Conservation (phyloP, 92 coral and sea anemone species). For the Montipora capitata region DNA sequence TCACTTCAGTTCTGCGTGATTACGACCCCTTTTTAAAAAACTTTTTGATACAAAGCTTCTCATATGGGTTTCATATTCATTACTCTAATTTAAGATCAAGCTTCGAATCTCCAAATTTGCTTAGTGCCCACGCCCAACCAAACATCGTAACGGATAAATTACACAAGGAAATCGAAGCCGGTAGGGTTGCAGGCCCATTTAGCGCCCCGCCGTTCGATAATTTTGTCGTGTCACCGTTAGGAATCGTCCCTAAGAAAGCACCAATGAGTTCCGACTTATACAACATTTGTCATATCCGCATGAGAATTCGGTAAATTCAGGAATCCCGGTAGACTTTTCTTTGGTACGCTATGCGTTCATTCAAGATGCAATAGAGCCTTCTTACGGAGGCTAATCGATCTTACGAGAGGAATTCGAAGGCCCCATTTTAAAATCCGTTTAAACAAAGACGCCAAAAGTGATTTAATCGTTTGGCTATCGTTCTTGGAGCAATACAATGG, state of each 20-base stretch:
- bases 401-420: conserved; percentile 36
- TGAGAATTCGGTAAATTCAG: conserved; percentile 61
- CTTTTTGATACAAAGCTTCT: conserved; percentile 7
- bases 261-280: conserved; percentile 19
- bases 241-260: conserved; percentile 39
- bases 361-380: no score
- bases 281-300: conserved; percentile 53
- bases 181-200: conserved; percentile 52
- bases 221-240: conserved; percentile 33
- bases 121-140: conserved; percentile 17
- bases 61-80: conserved; percentile 20
- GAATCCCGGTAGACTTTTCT: conserved; percentile 10
- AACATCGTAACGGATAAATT: conserved; percentile 17
- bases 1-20: conserved; percentile 4
- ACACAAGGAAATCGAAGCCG: conserved; percentile 27
- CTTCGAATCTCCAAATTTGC: conserved; percentile 35
- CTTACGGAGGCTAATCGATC: conserved; percentile 34
- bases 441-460: no score
- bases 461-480: no score
- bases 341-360: no score
- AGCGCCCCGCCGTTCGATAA: conserved; percentile 16
- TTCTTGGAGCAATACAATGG: no score
- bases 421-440: conserved; percentile 38
- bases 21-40: neutral
- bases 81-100: neutral